Evolutionary conservation across 2,888 invertebrate species (phyloP), one percentile per base, ranked within the genome.

Genomic region (Anaspis maculata): DNA sequence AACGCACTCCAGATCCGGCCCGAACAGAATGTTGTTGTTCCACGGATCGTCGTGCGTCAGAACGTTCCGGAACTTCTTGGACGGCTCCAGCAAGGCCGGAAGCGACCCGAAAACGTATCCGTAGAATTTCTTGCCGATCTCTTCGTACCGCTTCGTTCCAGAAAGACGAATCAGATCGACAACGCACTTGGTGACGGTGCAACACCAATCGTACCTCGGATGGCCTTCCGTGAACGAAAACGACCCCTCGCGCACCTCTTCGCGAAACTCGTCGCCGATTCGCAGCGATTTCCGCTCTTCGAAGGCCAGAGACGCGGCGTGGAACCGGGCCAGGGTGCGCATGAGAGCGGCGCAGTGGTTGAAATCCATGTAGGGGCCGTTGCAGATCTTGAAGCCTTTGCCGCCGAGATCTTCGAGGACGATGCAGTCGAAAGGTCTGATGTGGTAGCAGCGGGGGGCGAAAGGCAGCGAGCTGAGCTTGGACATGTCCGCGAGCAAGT

Each of bases 21-120:
- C 67, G 45, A 77, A 77, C 64, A 79, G 66, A 5, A 77, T 54
- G 49, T 79, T 79, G 46, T 78, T 78, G 25, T 70, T 70, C 77
- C 78, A 79, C 3, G 78, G 57, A 61, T 78, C 78, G 3, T 74
- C 68, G 49, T 79, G 78, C 19, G 71, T 72, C 3, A 77, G 54
- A 1, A 74, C 76, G 39, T 72, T 74, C 28, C 66, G 55, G 48
- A 67, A 56, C 39, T 56, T 56, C 34, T 56, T 19, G 22, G 69
- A 63, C 7, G 56, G 51, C 28, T 61, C 53, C 10, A 54, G 34
- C 15, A 47, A 34, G 19, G 43, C 34, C 11, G 42, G 42, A 25
- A 61, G 39, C 23, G 48, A 46, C 3, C 42, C 31, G 26, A 40
- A 44, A 38, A 46, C 33, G 46, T 52, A 46, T 29, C 34, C 30